Percentiles rank a stretch among this genome's conserved stretches.
Conservation (phyloP, 2,113 vertebrate species). For the Chamaea fasciata region DNA sequence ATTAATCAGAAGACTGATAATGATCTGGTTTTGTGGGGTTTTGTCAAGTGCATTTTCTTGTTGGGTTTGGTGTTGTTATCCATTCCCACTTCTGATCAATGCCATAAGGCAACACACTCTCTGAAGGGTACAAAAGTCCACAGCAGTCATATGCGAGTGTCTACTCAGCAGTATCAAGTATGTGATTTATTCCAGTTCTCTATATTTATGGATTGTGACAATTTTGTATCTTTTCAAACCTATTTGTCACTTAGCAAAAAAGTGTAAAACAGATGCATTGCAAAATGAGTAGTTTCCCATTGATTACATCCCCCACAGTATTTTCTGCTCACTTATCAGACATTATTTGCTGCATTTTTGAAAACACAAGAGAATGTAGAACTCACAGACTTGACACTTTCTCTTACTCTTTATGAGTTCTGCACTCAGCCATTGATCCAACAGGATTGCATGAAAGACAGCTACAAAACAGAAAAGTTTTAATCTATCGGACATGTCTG, state of each 20-base stretch:
- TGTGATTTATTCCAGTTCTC: background rate
- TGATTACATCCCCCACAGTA: background rate
- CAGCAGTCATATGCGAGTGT: background rate
- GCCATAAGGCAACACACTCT: background rate
- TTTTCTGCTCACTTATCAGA: background rate
- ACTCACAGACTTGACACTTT: background rate
- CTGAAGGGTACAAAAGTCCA: background rate
- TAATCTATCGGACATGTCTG: background rate
- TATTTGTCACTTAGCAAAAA: background rate
- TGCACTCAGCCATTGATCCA: background rate
- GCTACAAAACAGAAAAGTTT: background rate
- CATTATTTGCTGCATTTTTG: background rate
- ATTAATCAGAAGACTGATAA: background rate
- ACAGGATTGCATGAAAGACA: background rate
- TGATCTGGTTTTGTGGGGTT: background rate
- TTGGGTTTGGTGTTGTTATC: background rate
- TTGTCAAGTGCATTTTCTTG: background rate
- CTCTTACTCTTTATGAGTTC: background rate
- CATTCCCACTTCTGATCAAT: background rate
- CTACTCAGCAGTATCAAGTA: background rate
- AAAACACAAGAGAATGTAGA: background rate
- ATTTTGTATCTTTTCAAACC: background rate
- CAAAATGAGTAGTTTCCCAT: background rate
- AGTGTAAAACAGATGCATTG: background rate
- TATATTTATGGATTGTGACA: background rate